phyloP scores from a whole-genome alignment of 1,140 invertebrate species.

The Acromyrmex charruanus region DNA sequence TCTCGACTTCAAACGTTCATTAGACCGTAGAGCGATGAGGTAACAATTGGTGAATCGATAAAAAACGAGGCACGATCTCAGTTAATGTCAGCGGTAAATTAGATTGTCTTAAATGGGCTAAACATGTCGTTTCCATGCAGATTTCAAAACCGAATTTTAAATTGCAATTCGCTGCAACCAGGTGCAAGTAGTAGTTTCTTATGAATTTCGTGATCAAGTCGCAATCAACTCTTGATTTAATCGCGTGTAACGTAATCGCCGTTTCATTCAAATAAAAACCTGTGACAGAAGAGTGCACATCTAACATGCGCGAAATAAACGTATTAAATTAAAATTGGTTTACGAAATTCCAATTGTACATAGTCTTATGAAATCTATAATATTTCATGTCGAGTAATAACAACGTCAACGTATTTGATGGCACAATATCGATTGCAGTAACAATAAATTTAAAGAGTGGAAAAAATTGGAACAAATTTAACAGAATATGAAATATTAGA shows the following conservation, averaged over 20 bases:
- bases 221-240: slow-evolving; percentile 45
- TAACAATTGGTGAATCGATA: slow-evolving; percentile 55
- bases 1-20: slow-evolving; percentile 20
- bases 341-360: not conserved
- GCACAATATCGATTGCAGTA: not conserved
- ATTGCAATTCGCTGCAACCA: slow-evolving; percentile 17
- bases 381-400: not conserved
- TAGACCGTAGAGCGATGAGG: slow-evolving; percentile 44
- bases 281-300: not conserved
- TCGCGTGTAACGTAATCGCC: not conserved
- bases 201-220: slow-evolving; percentile 21
- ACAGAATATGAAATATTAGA: slow-evolving; percentile 42
- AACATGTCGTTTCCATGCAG: slow-evolving; percentile 44
- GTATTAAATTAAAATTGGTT: not conserved
- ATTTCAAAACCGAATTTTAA: slow-evolving; percentile 58
- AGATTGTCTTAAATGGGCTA: slow-evolving; percentile 43
- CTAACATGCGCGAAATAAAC: not conserved
- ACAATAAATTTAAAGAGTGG: not conserved
- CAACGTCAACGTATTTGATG: not conserved
- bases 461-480: slow-evolving; percentile 4
- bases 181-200: slow-evolving; percentile 20
- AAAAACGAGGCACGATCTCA: not conserved
- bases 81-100: slow-evolving; percentile 43
- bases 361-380: not conserved
- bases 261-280: slow-evolving; percentile 27